Evolutionary conservation across 2,888 invertebrate species (phyloP), one percentile per base, ranked within the genome.

Genomic region (Sinodicranocentrus sp.): DNA sequence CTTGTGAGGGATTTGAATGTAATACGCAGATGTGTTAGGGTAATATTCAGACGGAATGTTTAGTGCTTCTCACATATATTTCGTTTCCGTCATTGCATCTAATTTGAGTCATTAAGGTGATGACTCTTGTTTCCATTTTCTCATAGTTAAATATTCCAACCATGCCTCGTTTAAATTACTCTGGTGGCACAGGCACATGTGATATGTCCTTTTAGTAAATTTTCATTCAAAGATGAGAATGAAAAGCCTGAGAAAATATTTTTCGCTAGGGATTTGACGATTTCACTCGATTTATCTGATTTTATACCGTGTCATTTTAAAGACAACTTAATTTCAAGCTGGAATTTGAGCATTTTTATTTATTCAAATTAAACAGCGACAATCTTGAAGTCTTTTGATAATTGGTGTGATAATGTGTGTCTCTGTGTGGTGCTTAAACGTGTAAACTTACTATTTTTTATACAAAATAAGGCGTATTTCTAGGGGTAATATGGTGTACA

Each of bases 81-180:
- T 48, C 48, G 2, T 71, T 59, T 82, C 59, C 33, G 17, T 73
- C 80, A 73, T 59, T 67, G 52, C 80, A 59, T 80, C 43, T 73
- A 72, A 80, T 80, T 80, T 72, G 54, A 72, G 80, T 80, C 80
- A 80, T 80, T 80, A 80, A 79, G 65, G 73, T 73, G 65, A 80
- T 80, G 80, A 72, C 80, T 80, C 71, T 72, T 54, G 67, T 68
- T 39, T 77, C 21, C 39, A 57, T 67, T 80, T 72, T 80, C 80
- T 67, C 80, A 80, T 80, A 17, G 65, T 80, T 80, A 80, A 72
- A 21, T 67, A 80, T 79, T 79, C 79, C 21, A 80, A 13, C 39
- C 72, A 67, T 78, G 68, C 33, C 21, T 19, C 33, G n/a, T 8
- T 39, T 33, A 25, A 43, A 77, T 43, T 15, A 59, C 25, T 78